phyloP scores from a whole-genome alignment of 2,113 vertebrate genomes.

The Scatophagus argus region DNA sequence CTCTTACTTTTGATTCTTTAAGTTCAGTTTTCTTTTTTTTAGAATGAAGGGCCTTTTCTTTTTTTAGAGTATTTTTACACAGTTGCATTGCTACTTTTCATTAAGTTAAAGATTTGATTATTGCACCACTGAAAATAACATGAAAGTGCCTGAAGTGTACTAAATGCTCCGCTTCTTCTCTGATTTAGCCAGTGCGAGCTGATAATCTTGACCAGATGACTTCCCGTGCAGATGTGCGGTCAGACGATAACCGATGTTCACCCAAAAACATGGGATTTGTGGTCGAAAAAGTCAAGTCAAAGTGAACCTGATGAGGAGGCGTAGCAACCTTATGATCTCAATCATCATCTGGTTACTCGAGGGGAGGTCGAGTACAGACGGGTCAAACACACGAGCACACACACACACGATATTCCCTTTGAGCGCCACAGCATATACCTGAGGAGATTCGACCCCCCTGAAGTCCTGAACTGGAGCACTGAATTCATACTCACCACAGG shows the following conservation, averaged over 20 bases:
- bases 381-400: slow-evolving; percentile 43
- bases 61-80: neutral
- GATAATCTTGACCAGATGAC: slow-evolving; percentile 72
- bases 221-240: slow-evolving; percentile 41
- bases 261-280: slow-evolving; percentile 50
- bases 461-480: slow-evolving; percentile 15
- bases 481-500: slow-evolving; percentile 39
- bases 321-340: slow-evolving; percentile 72
- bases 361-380: slow-evolving; percentile 37
- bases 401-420: slow-evolving; percentile 34
- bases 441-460: slow-evolving; percentile 36
- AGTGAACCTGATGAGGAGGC: slow-evolving; percentile 63
- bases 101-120: neutral
- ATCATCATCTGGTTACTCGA: slow-evolving; percentile 69
- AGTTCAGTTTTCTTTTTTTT: neutral
- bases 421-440: slow-evolving; percentile 32
- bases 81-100: neutral
- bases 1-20: too few species aligned
- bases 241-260: slow-evolving; percentile 51
- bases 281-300: slow-evolving; percentile 41
- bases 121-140: neutral
- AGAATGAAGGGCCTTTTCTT: neutral
- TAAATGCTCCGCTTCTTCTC: neutral
- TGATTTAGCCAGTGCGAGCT: neutral
- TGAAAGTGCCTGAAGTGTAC: neutral